Percentiles rank a stretch among this genome's conserved stretches.
Evolutionary conservation across 2,797 vertebrate species (phyloP).

Genomic region (Anguilla pacifica): DNA sequence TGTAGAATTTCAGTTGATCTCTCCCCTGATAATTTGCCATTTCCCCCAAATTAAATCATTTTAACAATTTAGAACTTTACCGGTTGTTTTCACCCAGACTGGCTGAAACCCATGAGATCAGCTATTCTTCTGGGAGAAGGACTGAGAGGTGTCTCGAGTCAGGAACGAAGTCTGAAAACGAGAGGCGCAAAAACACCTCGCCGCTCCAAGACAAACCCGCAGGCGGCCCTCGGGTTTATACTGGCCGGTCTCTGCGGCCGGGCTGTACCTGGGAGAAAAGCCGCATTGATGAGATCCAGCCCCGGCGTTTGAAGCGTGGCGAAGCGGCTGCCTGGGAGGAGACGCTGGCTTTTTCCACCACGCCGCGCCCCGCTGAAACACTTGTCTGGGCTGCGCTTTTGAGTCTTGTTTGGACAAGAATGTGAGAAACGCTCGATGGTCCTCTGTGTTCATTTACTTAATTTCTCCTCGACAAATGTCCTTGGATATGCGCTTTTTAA

Average conservation of each 20-base stretch:
- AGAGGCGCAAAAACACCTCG: conserved; percentile 67
- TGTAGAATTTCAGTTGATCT: background rate
- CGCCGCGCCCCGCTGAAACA: conserved; percentile 56
- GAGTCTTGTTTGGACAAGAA: conserved; percentile 30
- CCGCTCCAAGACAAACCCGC: conserved; percentile 67
- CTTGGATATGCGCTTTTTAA: background rate
- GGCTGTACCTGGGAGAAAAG: conserved; percentile 62
- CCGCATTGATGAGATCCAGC: conserved; percentile 67
- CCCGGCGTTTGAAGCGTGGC: conserved; percentile 51
- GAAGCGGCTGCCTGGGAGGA: conserved; percentile 52
- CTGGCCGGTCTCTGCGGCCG: conserved; percentile 63
- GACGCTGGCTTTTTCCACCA: conserved; percentile 66
- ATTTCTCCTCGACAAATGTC: background rate
- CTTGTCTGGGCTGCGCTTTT: conserved; percentile 45
- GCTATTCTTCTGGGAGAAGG: background rate
- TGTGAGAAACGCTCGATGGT: background rate
- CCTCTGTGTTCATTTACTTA: background rate
- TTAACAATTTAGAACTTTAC: background rate
- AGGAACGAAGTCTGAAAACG: conserved; percentile 56
- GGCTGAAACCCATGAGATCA: background rate
- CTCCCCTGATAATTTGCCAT: background rate
- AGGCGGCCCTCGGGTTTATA: conserved; percentile 60
- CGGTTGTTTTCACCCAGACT: background rate
- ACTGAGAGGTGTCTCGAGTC: conserved; percentile 51
- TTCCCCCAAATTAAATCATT: conserved; percentile 11